Conservation (phyloP, 1,140 invertebrate genomes). For the Drosophila arawakana region DNA sequence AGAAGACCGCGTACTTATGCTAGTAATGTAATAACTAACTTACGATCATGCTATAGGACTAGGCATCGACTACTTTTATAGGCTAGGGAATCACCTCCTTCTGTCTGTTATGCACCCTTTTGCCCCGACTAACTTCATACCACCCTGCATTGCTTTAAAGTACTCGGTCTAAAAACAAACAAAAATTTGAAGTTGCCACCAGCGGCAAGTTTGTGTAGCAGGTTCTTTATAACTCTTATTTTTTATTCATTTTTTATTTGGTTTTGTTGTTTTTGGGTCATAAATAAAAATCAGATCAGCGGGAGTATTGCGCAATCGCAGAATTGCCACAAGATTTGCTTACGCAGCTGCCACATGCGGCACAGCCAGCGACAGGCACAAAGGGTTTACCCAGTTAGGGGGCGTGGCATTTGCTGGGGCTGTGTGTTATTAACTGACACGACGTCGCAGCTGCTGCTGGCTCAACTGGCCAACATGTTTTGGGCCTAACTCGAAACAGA, state of each 20-base stretch:
- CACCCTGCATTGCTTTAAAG: too few species aligned
- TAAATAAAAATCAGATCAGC: conserved; percentile 84
- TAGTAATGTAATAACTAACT: too few species aligned
- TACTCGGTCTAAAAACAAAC: conserved; percentile 6
- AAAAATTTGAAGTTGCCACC: conserved; percentile 27
- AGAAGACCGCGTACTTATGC: too few species aligned
- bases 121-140: too few species aligned
- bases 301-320: conserved; percentile 70
- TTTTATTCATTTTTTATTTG: too few species aligned
- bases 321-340: conserved; percentile 47
- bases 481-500: conserved; percentile 63
- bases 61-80: too few species aligned
- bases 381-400: conserved; percentile 7
- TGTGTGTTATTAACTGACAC: conserved; percentile 43
- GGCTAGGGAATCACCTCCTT: too few species aligned
- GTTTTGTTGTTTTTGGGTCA: conserved; percentile 9
- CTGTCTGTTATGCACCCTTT: too few species aligned
- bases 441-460: conserved; percentile 47
- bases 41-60: too few species aligned
- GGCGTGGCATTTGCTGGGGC: conserved; percentile 37
- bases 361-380: not conserved
- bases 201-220: conserved; percentile 19
- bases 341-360: conserved; percentile 35
- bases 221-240: conserved; percentile 12
- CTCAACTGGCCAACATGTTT: conserved; percentile 63